These are phyloP conservation scores for Borostomias antarcticus DNA, from an alignment of 2,797 vertebrate species.

Conservation along the genomic window DNA sequence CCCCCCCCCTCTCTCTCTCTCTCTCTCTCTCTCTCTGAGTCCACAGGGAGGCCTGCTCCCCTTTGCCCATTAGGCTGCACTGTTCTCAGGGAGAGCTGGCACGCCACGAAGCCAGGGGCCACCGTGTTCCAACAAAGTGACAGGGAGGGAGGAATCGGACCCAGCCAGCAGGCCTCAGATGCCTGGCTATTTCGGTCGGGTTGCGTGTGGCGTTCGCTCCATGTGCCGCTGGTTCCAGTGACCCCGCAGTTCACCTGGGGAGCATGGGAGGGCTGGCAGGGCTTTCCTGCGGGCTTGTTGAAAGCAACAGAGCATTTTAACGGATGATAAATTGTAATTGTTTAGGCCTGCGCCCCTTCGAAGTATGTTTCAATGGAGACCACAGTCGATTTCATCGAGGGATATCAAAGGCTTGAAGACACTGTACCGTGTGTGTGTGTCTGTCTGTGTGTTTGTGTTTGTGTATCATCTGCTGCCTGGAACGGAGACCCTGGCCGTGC, in stretches of 20 bases:
- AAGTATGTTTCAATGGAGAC: too few species aligned
- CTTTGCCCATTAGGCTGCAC: neutral
- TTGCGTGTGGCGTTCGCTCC: neutral
- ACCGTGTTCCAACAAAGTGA: neutral
- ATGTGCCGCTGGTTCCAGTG: neutral
- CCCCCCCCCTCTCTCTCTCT: neutral
- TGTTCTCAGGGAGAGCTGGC: neutral
- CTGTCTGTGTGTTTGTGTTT: too few species aligned
- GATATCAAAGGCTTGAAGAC: neutral
- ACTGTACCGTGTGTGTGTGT: neutral
- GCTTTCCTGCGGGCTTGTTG: too few species aligned
- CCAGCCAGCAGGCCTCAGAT: conserved; percentile 2
- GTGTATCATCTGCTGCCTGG: neutral
- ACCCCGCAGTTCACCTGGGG: neutral
- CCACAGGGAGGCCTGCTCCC: neutral
- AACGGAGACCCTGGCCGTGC: neutral
- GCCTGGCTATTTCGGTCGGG: conserved; percentile 20
- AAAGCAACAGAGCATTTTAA: too few species aligned
- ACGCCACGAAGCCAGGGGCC: neutral
- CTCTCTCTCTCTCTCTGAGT: neutral
- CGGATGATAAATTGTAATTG: too few species aligned
- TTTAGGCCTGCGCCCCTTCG: too few species aligned
- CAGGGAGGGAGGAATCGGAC: neutral
- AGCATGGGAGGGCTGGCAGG: neutral
- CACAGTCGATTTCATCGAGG: neutral